Evolutionary conservation across 2,113 vertebrate species (phyloP), one percentile per base, ranked within the genome.

Genomic region (Siniperca knerii): DNA sequence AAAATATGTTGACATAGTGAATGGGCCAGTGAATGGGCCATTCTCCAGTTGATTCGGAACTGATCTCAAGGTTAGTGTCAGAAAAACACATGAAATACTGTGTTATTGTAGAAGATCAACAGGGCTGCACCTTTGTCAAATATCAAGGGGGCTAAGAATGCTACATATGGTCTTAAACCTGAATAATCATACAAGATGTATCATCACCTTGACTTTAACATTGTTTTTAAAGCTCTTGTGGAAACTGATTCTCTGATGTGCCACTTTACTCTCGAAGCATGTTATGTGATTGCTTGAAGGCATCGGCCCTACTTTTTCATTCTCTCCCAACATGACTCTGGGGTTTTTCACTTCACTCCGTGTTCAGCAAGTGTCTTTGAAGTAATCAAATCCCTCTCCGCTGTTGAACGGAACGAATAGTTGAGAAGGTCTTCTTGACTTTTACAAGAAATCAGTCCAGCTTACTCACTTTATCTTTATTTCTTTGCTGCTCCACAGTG

Each of bases 301-400:
- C 68, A 42, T 60, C 79, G 70, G n/a, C n/a, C 48, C 79, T 67
- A 48, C 86, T 74, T 89, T 89, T 87, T 70, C 48, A 61, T 67
- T 81, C 74, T 88, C n/a, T 77, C 75, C 76, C 75, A 77, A 88
- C 88, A 65, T 57, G 35, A 84, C 81, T 90, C 83, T 81, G 64
- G 84, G 79, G 67, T 35, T 85, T 90, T 75, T 72, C 64, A 2
- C 86, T 81, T 72, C 75, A 64, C 65, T 74, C 57, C 35, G 29
- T 87, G 81, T 84, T 89, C 74, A 9, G 82, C 68, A 66, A 85
- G 72, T 48, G 77, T 87, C 84, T 91, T 87, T 88, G 87, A 91
- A 91, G 77, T 77, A 84, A 87, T 92, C 91, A 85, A 81, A 90
- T 87, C 83, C 85, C 61, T 57, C 61, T 78, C 50, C 64, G 83